phyloP scores from a whole-genome alignment of 2,888 invertebrate species.

The Serrognathus titanus region DNA sequence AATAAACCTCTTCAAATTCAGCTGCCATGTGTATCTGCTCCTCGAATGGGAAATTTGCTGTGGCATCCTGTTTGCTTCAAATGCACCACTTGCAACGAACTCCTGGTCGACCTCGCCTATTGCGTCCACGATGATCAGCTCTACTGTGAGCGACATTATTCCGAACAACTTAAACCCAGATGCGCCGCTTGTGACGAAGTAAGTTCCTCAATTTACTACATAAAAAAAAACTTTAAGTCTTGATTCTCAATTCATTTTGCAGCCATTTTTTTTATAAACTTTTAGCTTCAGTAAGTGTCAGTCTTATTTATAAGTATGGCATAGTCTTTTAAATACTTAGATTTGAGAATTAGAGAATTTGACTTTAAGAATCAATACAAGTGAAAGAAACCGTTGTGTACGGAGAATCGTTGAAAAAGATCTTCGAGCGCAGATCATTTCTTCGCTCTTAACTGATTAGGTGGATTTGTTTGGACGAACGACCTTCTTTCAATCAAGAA shows the following conservation, averaged over 20 bases:
- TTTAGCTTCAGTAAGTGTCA: no score
- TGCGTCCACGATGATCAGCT: constrained; percentile 85
- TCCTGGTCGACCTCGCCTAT: constrained; percentile 94
- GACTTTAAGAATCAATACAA: no score
- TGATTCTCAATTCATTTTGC: not conserved
- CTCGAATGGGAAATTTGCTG: constrained; percentile 47
- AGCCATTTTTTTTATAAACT: no score
- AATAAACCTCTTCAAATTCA: constrained; percentile 73
- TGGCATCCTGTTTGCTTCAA: constrained; percentile 95
- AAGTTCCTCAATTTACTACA: constrained; percentile 44
- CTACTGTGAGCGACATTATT: constrained; percentile 94
- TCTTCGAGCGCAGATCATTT: no score
- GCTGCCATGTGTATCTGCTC: constrained; percentile 67
- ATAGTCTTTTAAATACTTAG: no score
- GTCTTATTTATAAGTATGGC: no score
- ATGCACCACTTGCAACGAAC: constrained; percentile 84
- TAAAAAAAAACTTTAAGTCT: not conserved
- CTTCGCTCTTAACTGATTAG: no score
- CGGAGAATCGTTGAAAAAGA: no score
- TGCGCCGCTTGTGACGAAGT: constrained; percentile 99
- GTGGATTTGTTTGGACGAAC: no score
- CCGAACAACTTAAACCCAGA: constrained; percentile 91
- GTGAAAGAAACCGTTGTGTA: no score
- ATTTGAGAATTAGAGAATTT: no score
- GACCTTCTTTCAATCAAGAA: no score